Evolutionary conservation across 1,140 invertebrate species (phyloP), one percentile per base, ranked within the genome.

Genomic region (Lasioglossum baleicum): DNA sequence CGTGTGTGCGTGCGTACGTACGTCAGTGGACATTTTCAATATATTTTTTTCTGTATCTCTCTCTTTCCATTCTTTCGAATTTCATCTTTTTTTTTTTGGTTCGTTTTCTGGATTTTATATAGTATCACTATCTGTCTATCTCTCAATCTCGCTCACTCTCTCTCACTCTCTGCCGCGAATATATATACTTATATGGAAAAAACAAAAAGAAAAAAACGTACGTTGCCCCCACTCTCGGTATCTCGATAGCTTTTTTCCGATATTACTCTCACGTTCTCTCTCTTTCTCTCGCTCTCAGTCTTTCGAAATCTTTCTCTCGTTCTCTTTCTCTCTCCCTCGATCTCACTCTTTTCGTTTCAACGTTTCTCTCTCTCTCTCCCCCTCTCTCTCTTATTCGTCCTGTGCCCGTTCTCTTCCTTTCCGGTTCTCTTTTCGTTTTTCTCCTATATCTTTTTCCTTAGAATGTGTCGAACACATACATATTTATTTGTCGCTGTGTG

Each of bases 1-100:
- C n/a, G 56, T 58, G 56, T 58, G 56, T 58, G 56, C 56, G 88
- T 87, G 85, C 85, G 82, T 85, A 70, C 75, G 83, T 84, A 70
- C 61, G 74, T 76, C 61, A 64, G 76, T 79, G 17, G 31, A 73
- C 48, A 61, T 63, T 64, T 26, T 26, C 0, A 26, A 26, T n/a
- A n/a, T n/a, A n/a, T n/a, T 26, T 26, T 26, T 26, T 26, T 64
- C 61, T 64, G 31, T 2, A 64, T 17, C 10, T 26, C 6, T 26
- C 6, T 63, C 11, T 63, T 11, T 53, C 5, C 22, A 31, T 63
- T 17, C 11, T 63, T 63, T 35, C 31, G 82, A 44, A 74, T 78
- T 75, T 78, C 79, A 66, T 75, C 73, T 78, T 82, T 76, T 44
- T 68, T 70, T 68, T 77, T 72, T 67, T 51, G 51, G 40, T 53